These are phyloP conservation scores for Chloroclysta siterata DNA, from an alignment of 2,888 invertebrate species.

Conservation along the genomic window DNA sequence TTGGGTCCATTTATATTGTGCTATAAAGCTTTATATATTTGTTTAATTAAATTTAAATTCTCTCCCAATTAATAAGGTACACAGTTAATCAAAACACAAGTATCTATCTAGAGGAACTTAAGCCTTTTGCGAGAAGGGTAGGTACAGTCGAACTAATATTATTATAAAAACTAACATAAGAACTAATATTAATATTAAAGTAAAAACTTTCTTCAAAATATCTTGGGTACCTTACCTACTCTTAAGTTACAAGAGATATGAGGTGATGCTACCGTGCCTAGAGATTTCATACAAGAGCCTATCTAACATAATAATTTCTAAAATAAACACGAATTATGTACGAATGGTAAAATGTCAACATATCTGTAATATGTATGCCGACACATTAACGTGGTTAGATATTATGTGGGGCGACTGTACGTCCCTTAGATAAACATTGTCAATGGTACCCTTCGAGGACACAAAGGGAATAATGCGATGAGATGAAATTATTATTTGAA, in stretches of 20 bases:
- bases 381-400: background rate
- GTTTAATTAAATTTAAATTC: conserved; percentile 2
- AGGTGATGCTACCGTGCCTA: no score
- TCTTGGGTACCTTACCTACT: no score
- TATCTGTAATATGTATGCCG: no score
- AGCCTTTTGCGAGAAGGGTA: background rate
- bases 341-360: no score
- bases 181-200: no score
- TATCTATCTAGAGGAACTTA: background rate
- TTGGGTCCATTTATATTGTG: background rate
- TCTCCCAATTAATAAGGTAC: conserved; percentile 1
- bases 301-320: no score
- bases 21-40: background rate
- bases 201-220: no score
- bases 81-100: background rate
- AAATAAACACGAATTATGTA: no score
- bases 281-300: no score
- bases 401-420: background rate
- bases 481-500: background rate
- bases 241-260: no score
- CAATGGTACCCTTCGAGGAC: background rate
- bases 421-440: conserved; percentile 2
- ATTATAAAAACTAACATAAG: no score
- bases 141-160: background rate
- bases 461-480: background rate